Conservation (phyloP, 2,797 vertebrate genomes). For the Sebastes miniatus region DNA sequence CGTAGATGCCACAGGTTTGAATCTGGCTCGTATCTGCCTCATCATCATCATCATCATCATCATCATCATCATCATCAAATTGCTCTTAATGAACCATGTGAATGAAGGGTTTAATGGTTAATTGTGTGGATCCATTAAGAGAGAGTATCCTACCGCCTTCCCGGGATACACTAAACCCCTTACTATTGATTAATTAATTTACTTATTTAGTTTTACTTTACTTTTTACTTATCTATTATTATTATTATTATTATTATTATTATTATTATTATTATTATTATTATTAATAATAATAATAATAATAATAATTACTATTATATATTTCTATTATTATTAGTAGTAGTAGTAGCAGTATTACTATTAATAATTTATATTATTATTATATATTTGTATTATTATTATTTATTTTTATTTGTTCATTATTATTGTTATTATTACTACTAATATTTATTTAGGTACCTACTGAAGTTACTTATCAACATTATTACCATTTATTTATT, state of each 20-base stretch:
- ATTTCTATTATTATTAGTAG: neutral
- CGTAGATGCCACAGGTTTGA: conserved; percentile 30
- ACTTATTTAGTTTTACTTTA: neutral
- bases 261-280: neutral
- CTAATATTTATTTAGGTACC: too few species aligned
- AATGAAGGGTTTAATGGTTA: neutral
- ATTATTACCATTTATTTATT: neutral
- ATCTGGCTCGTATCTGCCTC: neutral
- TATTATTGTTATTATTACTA: neutral
- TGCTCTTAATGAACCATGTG: neutral
- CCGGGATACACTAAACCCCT: neutral
- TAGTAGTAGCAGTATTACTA: neutral
- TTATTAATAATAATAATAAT: neutral
- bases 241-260: neutral
- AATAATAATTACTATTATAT: too few species aligned
- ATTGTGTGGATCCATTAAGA: neutral
- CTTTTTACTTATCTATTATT: neutral
- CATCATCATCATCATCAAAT: neutral
- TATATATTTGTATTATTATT: neutral
- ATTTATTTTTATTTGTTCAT: neutral
- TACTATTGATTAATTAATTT: neutral
- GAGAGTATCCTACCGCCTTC: neutral
- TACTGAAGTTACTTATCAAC: neutral
- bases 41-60: neutral
- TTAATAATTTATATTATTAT: too few species aligned